Conservation (phyloP, 1,140 invertebrate genomes). For the Orchesella cincta region DNA sequence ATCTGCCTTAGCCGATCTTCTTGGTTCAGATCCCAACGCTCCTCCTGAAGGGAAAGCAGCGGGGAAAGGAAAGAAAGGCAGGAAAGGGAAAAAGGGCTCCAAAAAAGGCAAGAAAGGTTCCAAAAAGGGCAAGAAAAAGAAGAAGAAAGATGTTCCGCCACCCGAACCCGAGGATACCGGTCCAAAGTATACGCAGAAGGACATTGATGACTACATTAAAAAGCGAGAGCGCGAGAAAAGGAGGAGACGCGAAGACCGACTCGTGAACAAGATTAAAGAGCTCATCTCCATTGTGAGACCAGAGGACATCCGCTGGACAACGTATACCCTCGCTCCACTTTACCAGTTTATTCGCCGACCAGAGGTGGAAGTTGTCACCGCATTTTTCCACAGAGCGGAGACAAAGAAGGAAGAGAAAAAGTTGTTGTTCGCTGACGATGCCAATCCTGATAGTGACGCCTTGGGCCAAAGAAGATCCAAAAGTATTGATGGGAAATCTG, state of each 20-base stretch:
- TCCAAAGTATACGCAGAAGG: conserved; percentile 19
- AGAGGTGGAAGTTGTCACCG: conserved; percentile 33
- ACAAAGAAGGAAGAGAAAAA: conserved; percentile 37
- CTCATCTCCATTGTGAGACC: conserved; percentile 37
- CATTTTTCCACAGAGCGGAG: conserved; percentile 38
- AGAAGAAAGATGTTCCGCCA: conserved; percentile 32
- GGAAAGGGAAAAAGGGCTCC: conserved; percentile 32
- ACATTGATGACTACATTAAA: conserved; percentile 28
- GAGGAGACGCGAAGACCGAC: not conserved
- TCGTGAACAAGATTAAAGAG: conserved; percentile 40
- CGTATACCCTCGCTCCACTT: conserved; percentile 36
- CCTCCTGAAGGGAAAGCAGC: not conserved
- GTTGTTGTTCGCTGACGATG: conserved; percentile 40
- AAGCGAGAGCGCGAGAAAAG: not conserved
- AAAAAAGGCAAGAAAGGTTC: conserved; percentile 34
- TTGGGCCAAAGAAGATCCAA: not conserved
- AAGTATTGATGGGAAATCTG: not conserved
- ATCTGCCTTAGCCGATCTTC: not conserved
- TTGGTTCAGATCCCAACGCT: not conserved
- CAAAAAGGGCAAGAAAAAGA: conserved; percentile 44
- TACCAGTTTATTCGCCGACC: conserved; percentile 35
- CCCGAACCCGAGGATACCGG: not conserved
- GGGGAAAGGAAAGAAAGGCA: conserved; percentile 35
- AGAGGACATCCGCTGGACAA: conserved; percentile 41
- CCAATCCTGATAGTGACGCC: conserved; percentile 4